Evolutionary conservation across 2,888 invertebrate genomes (phyloP).

Genomic region (Galeruca laticollis): DNA sequence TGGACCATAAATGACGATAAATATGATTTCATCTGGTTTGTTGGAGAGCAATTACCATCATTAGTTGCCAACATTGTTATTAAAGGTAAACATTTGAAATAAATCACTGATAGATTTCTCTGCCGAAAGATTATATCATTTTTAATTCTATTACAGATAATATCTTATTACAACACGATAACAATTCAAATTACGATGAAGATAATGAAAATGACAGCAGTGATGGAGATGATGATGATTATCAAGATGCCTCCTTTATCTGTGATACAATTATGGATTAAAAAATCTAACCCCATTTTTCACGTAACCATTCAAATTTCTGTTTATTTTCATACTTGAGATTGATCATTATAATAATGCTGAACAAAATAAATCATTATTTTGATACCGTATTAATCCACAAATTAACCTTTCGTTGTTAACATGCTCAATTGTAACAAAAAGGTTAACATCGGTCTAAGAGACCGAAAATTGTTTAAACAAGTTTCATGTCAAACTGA

Average conservation of each 20-base stretch:
- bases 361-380: no score
- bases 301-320: background rate
- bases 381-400: no score
- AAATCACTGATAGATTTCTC: slow-evolving; percentile 27
- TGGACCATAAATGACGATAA: slow-evolving; percentile 39
- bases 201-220: slow-evolving; percentile 4
- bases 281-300: slow-evolving; percentile 1
- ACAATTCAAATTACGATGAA: background rate
- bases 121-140: background rate
- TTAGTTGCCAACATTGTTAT: slow-evolving; percentile 44
- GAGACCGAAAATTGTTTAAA: no score
- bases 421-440: no score
- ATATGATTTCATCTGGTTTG: slow-evolving; percentile 50
- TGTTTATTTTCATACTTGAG: no score
- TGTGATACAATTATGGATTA: slow-evolving; percentile 3
- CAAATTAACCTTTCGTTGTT: no score
- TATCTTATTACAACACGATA: background rate
- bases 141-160: slow-evolving; percentile 3
- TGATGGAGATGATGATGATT: slow-evolving; percentile 4
- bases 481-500: no score
- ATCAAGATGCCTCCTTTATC: background rate
- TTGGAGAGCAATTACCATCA: slow-evolving; percentile 49
- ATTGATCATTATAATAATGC: no score
- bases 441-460: no score
- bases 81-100: slow-evolving; percentile 21